Evolutionary conservation across 23 tunicate genomes (phyloP), one percentile per base, ranked within the genome.

Genomic region (Trididemnum nubilum): DNA sequence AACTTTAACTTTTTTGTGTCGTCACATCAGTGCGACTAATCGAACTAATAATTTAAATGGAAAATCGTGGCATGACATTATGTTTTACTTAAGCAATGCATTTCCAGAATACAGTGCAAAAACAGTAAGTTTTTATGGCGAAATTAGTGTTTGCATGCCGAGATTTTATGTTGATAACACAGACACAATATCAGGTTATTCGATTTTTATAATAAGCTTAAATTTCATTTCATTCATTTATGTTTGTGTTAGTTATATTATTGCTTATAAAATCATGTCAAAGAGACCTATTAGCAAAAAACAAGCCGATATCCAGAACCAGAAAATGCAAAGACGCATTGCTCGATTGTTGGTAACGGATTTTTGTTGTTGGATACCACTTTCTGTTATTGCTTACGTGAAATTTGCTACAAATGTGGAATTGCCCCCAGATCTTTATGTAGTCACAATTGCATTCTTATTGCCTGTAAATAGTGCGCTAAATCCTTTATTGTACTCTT

Each of bases 321-420:
- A 15, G 1, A 36, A 58, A 67, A 34, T 80, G 57, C 84, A 80
- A 33, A 32, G 54, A 18, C 35, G 79, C n/a, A 69, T 80, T 5
- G 34, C 65, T 15, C 36, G 34, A 36, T 12, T 80, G 57, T n/a
- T 80, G 23, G n/a, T 80, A 33, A 80, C 84, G 18, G 84, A 80
- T 33, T 80, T 80, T 36, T 7, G 33, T 19, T 80, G 84, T 36
- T 80, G 84, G 84, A 54, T 80, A 49, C 84, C 84, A 3, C 12
- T 80, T 35, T 80, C 79, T 33, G 34, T 80, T 36, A 24, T 69
- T 1, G 84, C 84, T 2, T 73, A 37, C 24, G 31, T 73, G 7
- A 73, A 34, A 19, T 28, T 26, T 12, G 22, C 22, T 33, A 34
- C 40, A 4, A 28, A 37, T 33, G 12, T 70, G 9, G 5, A 22